These are phyloP conservation scores for Neodiprion lecontei DNA, from an alignment of 1,140 invertebrate genomes.

Conservation along the genomic window DNA sequence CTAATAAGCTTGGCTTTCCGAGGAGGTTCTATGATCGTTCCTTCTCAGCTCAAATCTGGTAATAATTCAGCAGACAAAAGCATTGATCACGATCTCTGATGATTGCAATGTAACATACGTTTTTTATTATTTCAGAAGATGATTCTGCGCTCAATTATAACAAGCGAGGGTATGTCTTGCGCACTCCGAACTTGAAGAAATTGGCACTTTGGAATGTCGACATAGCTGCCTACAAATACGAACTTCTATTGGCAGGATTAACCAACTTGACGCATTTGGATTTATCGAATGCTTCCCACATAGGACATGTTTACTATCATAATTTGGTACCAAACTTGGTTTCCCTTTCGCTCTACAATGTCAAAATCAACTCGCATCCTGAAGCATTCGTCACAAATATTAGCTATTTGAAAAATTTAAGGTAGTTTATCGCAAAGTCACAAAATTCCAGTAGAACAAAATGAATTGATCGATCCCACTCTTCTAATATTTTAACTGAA, in stretches of 20 bases:
- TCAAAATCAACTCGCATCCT: slow-evolving; percentile 49
- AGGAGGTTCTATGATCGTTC: slow-evolving; percentile 26
- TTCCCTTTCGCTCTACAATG: slow-evolving; percentile 80
- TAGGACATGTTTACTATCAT: slow-evolving; percentile 42
- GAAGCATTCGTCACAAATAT: slow-evolving; percentile 45
- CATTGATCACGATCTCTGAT: slow-evolving; percentile 3
- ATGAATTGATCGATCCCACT: slow-evolving; percentile 62
- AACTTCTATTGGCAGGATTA: slow-evolving; percentile 65
- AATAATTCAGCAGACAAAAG: neutral
- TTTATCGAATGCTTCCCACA: slow-evolving; percentile 73
- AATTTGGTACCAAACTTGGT: slow-evolving; percentile 70
- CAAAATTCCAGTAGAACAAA: slow-evolving; percentile 42
- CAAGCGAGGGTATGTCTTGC: slow-evolving; percentile 64
- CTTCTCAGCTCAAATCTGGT: slow-evolving; percentile 18
- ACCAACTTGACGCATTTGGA: slow-evolving; percentile 77
- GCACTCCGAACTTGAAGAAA: slow-evolving; percentile 70
- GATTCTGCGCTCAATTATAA: slow-evolving; percentile 55
- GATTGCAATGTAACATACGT: slow-evolving; percentile 1
- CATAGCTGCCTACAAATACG: slow-evolving; percentile 59
- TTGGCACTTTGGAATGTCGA: slow-evolving; percentile 67
- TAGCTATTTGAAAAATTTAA: slow-evolving; percentile 48
- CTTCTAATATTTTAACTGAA: slow-evolving; percentile 66
- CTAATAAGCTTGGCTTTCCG: slow-evolving; percentile 53
- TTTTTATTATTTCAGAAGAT: slow-evolving; percentile 42
- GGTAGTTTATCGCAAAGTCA: slow-evolving; percentile 34